Evolutionary conservation across 2,113 vertebrate genomes (phyloP), one percentile per base, ranked within the genome.

Genomic region (Hymenochirus boettgeri): DNA sequence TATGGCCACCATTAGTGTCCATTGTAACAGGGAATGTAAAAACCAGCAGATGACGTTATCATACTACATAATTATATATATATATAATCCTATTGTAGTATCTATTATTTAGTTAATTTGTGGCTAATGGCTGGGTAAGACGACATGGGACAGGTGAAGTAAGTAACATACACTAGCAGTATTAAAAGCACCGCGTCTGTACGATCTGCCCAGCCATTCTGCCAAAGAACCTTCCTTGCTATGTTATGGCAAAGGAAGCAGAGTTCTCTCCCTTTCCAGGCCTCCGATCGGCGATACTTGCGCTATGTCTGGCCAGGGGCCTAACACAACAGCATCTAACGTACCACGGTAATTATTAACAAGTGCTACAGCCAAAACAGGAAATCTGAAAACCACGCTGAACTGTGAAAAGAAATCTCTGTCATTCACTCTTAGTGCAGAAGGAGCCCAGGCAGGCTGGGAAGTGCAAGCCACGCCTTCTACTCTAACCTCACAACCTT

Each of bases 281-380:
- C 61, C 31, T 53, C 47, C 3, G 39, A 29, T 56, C 52, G 33
- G 52, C 62, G 12, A 23, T 18, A 25, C 52, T 24, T 8, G 19
- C 53, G 48, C 39, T 48, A 24, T 57, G 62, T 57, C 62, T 65
- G 62, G 62, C 62, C 21, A 5, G 13, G 5, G 39, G 53, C 62
- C 62, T 65, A 65, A 48, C 50, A 65, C 42, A 65, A 65, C 62
- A 65, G 54, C 53, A 31, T 50, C 42, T 65, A 47, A 65, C 57
- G 62, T 65, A 57, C 26, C 53, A 11, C 53, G 45, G 62, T 65
- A 65, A 65, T 57, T 64, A 64, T 64, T 65, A 65, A 57, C 62
- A 35, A 57, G 62, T 50, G 42, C 42, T 24, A 24, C 24, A 56
- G 54, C 62, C 61, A 57, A 26, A 47, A 56, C 52, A 45, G 62